phyloP scores from a whole-genome alignment of 2,797 vertebrate species.

The Pygocentrus nattereri region DNA sequence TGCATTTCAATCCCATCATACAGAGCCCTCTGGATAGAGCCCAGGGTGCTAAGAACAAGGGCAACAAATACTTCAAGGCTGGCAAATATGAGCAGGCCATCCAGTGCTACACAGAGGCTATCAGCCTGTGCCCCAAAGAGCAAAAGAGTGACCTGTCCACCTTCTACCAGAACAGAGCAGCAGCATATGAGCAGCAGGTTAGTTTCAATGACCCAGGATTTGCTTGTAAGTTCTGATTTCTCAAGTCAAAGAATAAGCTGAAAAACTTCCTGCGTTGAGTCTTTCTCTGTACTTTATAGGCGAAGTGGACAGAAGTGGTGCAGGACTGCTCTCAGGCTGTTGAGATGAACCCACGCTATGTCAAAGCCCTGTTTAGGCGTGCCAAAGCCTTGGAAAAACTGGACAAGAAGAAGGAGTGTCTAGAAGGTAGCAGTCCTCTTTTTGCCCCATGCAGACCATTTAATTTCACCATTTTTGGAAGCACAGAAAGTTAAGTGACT shows the following conservation, averaged over 20 bases:
- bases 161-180: slow-evolving; percentile 98
- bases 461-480: not conserved
- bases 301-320: slow-evolving; percentile 95
- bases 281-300: slow-evolving; percentile 71
- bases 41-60: slow-evolving; percentile 96
- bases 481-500: no score
- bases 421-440: slow-evolving; percentile 86
- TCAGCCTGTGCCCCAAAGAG: slow-evolving; percentile 90
- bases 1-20: slow-evolving; percentile 32
- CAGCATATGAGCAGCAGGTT: slow-evolving; percentile 96
- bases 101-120: slow-evolving; percentile 97
- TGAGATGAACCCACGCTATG: slow-evolving; percentile 93
- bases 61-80: slow-evolving; percentile 99
- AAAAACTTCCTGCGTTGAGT: not conserved
- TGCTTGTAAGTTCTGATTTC: not conserved
- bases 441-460: not conserved
- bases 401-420: slow-evolving; percentile 96
- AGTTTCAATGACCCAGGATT: slow-evolving; percentile 21
- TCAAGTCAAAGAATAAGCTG: not conserved
- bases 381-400: slow-evolving; percentile 96
- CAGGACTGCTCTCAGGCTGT: slow-evolving; percentile 95
- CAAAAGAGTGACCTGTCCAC: slow-evolving; percentile 94
- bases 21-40: slow-evolving; percentile 94
- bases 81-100: slow-evolving; percentile 96
- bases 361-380: slow-evolving; percentile 97